Base-by-base conservation (phyloP, 2,888 invertebrate species). In the Epiblema foenella region DNA sequence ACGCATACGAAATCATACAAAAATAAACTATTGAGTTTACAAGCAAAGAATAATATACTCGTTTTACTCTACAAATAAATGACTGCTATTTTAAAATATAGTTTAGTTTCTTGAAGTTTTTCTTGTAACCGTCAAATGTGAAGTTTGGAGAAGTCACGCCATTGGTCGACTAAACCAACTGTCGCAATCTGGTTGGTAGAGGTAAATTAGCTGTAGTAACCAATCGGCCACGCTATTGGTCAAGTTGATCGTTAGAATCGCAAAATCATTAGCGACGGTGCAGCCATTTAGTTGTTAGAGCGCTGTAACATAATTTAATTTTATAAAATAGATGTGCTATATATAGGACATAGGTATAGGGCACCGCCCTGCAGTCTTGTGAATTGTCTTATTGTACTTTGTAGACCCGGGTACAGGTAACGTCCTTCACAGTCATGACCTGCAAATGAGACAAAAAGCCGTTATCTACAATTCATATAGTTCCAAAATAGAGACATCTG, bases 351-450 rank as follows among this genome's bases (percentile, higher is more conserved):
- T 77, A 78, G 78, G 75, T 78, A 73, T 71, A 75, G 81, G 83
- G 81, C 83, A 37, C 73, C 75, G 87, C 83, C 89, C 84, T 64
- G 82, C 91, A 91, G 91, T 90, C 90, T 91, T 89, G 20, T 72
- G 52, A 74, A 68, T 72, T 59, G 56, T 68, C 79, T 93, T 95
- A 95, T 82, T 95, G 94, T 77, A 93, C 91, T 84, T 96, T 96
- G 95, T 97, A 97, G 76, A 95, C 88, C 82, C 97, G 93, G 82
- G 96, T 96, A 91, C 96, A 96, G 74, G 95, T 95, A 59, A 97
- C 94, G 80, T 95, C 95, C 80, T 96, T 96, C 18, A 95, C 95
- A 60, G 95, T 96, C 94, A 96, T 95, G 29, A 95, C 93, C 97
- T 97, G 90, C 8, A 94, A 88, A 77, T 80, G 75, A 79, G 80